A percentile compares a stretch with the other conserved stretches of the same genome.
Conservation (phyloP, 2,113 vertebrate species). For the Psittacula cyanocephala region DNA sequence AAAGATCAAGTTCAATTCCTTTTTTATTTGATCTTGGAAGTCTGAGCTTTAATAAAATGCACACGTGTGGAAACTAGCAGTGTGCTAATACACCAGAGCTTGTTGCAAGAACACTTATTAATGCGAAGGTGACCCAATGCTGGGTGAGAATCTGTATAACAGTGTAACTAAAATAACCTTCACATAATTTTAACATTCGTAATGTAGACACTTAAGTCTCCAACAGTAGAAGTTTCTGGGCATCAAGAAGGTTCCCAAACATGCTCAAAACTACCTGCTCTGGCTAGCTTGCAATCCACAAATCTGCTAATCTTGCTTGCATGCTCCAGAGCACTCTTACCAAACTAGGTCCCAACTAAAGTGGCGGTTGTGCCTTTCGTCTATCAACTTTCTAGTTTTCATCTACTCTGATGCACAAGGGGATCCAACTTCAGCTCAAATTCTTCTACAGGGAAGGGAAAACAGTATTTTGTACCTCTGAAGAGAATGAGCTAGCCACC, state of each 20-base stretch:
- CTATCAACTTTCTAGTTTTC: not conserved
- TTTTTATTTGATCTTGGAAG: slow-evolving; percentile 3
- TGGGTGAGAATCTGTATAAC: not conserved
- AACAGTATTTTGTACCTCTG: not conserved
- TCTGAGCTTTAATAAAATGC: not conserved
- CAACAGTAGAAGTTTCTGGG: not conserved
- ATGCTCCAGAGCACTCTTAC: not conserved
- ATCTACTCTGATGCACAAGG: not conserved
- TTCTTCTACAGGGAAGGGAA: not conserved
- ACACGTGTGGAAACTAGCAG: not conserved
- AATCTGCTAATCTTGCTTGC: not conserved
- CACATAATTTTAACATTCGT: not conserved
- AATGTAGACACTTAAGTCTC: not conserved
- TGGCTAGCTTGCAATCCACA: not conserved
- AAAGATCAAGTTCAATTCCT: slow-evolving; percentile 23
- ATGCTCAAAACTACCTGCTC: not conserved
- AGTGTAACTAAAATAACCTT: not conserved
- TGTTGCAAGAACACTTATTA: not conserved
- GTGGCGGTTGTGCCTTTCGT: not conserved
- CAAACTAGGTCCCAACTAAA: not conserved
- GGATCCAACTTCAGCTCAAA: not conserved
- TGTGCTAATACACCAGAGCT: not conserved
- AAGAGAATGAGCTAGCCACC: not conserved
- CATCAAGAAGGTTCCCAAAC: not conserved
- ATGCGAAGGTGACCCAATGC: not conserved